Conservation (phyloP, 2,113 vertebrate genomes). For the Microcebus tavaratra region DNA sequence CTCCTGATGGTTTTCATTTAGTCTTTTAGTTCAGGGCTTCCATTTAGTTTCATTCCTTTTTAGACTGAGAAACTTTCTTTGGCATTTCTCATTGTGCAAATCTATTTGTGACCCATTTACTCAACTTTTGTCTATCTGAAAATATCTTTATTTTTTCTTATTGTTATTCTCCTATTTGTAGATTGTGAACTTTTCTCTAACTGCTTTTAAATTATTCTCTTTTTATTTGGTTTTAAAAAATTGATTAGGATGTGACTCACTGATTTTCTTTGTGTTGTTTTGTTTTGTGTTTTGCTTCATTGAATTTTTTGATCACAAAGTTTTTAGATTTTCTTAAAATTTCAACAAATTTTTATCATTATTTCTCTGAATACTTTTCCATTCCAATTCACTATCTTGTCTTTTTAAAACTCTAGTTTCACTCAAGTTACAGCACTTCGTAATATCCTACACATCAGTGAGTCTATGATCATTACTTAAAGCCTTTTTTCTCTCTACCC, state of each 20-base stretch:
- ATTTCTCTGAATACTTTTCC: background rate
- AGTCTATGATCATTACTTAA: background rate
- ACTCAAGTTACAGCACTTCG: background rate
- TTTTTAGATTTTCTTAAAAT: background rate
- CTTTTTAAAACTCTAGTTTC: background rate
- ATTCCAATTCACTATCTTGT: background rate
- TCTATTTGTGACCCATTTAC: background rate
- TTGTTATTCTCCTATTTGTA: background rate
- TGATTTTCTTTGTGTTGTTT: background rate
- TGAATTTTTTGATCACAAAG: background rate
- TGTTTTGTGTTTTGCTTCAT: background rate
- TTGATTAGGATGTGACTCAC: background rate
- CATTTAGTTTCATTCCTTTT: background rate
- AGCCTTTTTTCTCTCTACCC: background rate
- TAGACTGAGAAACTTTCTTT: background rate
- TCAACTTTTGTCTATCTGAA: background rate
- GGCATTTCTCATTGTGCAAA: background rate
- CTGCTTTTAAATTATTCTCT: background rate
- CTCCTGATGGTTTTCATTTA: background rate
- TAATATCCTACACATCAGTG: background rate
- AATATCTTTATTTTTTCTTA: background rate
- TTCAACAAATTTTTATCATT: background rate
- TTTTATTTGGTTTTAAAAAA: background rate
- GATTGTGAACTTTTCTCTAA: background rate
- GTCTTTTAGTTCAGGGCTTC: background rate